Conservation (phyloP, 2,888 invertebrate species). For the Apodemia duryi region DNA sequence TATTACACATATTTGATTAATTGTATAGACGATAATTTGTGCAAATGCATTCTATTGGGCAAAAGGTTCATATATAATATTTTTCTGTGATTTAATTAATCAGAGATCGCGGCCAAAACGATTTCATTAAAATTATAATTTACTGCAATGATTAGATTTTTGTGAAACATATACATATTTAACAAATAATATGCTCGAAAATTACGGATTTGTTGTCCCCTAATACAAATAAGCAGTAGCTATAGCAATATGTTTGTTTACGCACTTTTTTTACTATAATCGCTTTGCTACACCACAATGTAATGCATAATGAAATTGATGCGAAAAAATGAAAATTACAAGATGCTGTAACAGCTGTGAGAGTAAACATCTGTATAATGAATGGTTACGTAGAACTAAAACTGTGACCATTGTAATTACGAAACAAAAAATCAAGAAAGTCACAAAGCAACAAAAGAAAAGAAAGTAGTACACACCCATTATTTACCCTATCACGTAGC, state of each 20-base stretch:
- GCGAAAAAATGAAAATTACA: slow-evolving; percentile 48
- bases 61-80: no score
- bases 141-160: not conserved
- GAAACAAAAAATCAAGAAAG: slow-evolving; percentile 69
- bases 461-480: slow-evolving; percentile 51
- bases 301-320: slow-evolving; percentile 28
- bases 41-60: no score
- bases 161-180: not conserved
- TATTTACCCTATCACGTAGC: slow-evolving; percentile 47
- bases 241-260: no score
- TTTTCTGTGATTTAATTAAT: no score
- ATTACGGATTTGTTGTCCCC: no score
- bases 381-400: slow-evolving; percentile 56
- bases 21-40: no score
- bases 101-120: no score
- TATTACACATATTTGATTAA: no score
- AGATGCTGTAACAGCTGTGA: slow-evolving; percentile 60
- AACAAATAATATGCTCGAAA: no score
- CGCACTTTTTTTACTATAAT: no score
- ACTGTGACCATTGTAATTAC: slow-evolving; percentile 59
- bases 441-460: slow-evolving; percentile 50
- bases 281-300: not conserved
- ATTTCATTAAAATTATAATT: no score
- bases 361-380: slow-evolving; percentile 51
- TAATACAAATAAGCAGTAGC: no score